Evolutionary conservation across 1,140 invertebrate genomes (phyloP), one percentile per base, ranked within the genome.

Genomic region (Drosophila malerkotliana): DNA sequence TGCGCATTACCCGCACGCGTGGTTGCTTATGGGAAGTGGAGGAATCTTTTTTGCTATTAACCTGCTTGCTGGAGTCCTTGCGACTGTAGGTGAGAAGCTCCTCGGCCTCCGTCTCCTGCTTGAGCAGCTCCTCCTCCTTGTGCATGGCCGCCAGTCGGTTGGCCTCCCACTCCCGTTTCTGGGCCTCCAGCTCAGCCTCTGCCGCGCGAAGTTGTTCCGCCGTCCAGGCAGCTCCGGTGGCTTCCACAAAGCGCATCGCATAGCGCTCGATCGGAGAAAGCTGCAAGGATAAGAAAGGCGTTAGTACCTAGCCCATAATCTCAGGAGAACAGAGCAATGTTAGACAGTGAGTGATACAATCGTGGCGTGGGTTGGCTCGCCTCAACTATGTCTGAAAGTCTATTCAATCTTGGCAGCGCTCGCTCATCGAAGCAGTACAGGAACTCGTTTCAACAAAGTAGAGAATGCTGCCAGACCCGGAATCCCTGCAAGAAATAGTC

Each of bases 161-260:
- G 57, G 96, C 92, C 91, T 99, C 98, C 98, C 98, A 99, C 88
- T 99, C 97, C 75, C 96, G 95, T 92, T 98, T 98, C 92, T 97
- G 95, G 69, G 96, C 94, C 84, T 98, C 97, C 63, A 98, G 95
- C 92, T 99, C 96, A 14, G 97, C 96, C 91, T 98, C 97, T 8
- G 97, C 98, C 9, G 96, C 95, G 21, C 97, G 95, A 10, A 98
- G 85, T 75, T 97, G 96, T 77, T 98, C 97, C 2, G 95, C 95
- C 26, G 95, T 95, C 92, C 96, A 96, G 4, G 95, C 96, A 14
- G 97, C 97, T 91, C 98, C 97, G 10, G 95, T 95, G 55, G 94
- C 94, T 92, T 99, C 98, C 62, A 99, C 95, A 79, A 98, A 96
- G 18, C 95, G 94, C 94, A 99, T 97, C 15, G 98, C 98, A 92